A percentile compares a stretch with the other conserved stretches of the same genome.
phyloP scores from a whole-genome alignment of 2,888 invertebrate genomes.

The Drosophila paramelanica region DNA sequence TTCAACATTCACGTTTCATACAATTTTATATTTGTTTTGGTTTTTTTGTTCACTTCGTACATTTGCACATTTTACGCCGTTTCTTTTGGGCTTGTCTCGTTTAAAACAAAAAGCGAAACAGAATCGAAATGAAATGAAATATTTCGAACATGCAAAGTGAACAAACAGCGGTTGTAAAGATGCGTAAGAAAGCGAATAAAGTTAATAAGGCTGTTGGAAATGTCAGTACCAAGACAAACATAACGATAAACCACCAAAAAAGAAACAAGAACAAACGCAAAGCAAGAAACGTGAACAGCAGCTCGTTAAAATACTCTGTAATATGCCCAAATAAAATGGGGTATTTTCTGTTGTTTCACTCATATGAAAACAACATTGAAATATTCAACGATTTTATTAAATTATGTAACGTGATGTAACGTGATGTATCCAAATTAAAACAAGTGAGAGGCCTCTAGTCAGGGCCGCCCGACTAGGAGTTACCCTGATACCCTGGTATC shows the following conservation, averaged over 20 bases:
- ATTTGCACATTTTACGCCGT: constrained; percentile 15
- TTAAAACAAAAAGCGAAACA: constrained; percentile 24
- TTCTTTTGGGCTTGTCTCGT: constrained; percentile 17
- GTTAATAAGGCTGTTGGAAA: constrained; percentile 13
- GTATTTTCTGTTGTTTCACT: neutral
- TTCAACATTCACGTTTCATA: constrained; percentile 42
- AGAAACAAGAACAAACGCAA: constrained; percentile 7
- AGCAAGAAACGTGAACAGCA: neutral
- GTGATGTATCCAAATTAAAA: no score
- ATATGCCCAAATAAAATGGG: neutral
- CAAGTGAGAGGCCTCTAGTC: no score
- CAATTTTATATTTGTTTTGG: constrained; percentile 1
- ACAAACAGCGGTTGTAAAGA: constrained; percentile 10
- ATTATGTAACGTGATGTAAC: no score
- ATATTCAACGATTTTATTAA: neutral
- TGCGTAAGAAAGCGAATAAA: constrained; percentile 22
- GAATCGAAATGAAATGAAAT: constrained; percentile 2
- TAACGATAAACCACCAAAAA: neutral
- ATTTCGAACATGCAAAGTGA: constrained; percentile 5
- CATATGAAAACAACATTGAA: neutral
- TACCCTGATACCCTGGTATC: no score
- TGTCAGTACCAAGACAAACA: constrained; percentile 14
- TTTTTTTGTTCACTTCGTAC: constrained; percentile 8
- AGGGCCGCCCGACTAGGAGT: no score
- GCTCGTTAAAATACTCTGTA: constrained; percentile 13